Conservation (phyloP, 2,888 invertebrate species). For the Fragum sueziense region DNA sequence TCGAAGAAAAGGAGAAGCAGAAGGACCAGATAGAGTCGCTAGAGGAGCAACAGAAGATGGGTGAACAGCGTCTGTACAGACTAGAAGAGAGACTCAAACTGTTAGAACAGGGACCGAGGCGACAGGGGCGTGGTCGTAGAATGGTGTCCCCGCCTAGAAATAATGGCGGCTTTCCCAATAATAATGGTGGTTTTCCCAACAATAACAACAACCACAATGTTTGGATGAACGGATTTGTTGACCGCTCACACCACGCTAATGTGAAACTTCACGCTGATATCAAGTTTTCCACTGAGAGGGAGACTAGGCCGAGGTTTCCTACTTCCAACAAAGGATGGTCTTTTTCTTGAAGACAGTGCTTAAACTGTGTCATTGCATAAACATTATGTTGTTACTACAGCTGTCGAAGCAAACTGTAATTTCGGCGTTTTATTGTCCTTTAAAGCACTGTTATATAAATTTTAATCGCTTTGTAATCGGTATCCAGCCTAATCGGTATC, state of each 20-base stretch:
- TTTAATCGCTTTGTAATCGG: no score
- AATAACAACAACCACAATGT: constrained; percentile 39
- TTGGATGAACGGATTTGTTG: constrained; percentile 68
- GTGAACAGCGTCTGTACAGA: constrained; percentile 60
- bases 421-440: no score
- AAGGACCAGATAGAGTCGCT: constrained; percentile 62
- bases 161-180: constrained; percentile 7
- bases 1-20: constrained; percentile 62
- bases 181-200: constrained; percentile 22
- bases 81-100: constrained; percentile 63
- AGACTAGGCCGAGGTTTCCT: constrained; percentile 7
- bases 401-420: no score
- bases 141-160: constrained; percentile 56
- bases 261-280: constrained; percentile 62
- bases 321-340: constrained; percentile 27
- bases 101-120: constrained; percentile 48
- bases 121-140: constrained; percentile 36
- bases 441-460: no score
- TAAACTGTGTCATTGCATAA: no score
- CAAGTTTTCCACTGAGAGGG: constrained; percentile 41
- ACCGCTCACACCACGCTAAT: constrained; percentile 66
- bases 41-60: constrained; percentile 62
- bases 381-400: no score
- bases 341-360: not conserved
- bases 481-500: no score